Evolutionary conservation across 2,113 vertebrate species (phyloP).

Genomic region (Dicaeum eximium): DNA sequence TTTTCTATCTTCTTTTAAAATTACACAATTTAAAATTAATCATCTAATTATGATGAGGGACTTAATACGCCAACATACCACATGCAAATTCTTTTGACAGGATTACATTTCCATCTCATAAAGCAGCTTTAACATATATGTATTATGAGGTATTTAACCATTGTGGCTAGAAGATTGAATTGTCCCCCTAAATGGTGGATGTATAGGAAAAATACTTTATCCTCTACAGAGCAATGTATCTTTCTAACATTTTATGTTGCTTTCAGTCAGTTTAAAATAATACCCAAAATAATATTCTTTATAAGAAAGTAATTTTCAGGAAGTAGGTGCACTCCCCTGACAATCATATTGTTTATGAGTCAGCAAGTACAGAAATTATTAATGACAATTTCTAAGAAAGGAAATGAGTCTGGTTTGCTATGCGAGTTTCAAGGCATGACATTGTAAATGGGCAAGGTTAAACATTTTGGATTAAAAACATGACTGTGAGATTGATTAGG

Average conservation of each 20-base stretch:
- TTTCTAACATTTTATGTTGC: slow-evolving; percentile 19
- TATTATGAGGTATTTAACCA: background rate
- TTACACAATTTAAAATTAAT: slow-evolving; percentile 38
- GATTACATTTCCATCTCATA: background rate
- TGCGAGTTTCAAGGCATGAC: slow-evolving; percentile 56
- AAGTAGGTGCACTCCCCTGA: slow-evolving; percentile 31
- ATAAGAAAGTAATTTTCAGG: slow-evolving; percentile 38
- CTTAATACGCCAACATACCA: background rate
- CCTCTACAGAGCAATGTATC: background rate
- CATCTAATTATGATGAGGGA: slow-evolving; percentile 30
- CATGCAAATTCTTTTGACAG: slow-evolving; percentile 3
- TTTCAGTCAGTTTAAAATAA: slow-evolving; percentile 19
- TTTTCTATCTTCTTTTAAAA: slow-evolving; percentile 15
- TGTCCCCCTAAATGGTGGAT: slow-evolving; percentile 2
- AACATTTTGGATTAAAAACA: slow-evolving; percentile 76
- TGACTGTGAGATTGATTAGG: slow-evolving; percentile 73
- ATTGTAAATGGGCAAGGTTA: slow-evolving; percentile 74
- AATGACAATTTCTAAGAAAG: slow-evolving; percentile 66
- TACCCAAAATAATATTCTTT: slow-evolving; percentile 16
- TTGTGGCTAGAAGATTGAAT: background rate
- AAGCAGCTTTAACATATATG: background rate
- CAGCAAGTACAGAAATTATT: slow-evolving; percentile 69
- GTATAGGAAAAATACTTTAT: background rate
- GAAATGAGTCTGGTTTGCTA: slow-evolving; percentile 64
- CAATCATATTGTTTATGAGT: slow-evolving; percentile 65